Base-by-base conservation (phyloP, 1,140 invertebrate genomes). In the Tyrophagus putrescentiae region DNA sequence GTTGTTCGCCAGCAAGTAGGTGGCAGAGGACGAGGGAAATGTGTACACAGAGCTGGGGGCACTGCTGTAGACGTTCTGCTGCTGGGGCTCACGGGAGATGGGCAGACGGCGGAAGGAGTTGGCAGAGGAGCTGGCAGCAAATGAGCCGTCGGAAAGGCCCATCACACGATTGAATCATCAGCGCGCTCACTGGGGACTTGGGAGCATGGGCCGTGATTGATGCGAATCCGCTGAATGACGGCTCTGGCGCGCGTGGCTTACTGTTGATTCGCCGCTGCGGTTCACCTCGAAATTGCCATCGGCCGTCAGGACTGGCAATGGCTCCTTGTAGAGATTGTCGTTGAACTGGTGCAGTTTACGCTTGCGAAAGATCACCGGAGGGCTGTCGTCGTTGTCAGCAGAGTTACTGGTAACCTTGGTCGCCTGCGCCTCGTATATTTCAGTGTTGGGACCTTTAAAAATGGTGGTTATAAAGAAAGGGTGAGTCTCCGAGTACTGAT, bases 381-480 rank as follows among this genome's bases (percentile, higher is more conserved):
- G 39, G 29, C n/a, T 13, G 7, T 59, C 39, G 33, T 59, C 64
- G 36, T 60, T 65, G 41, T 65, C 60, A 16, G 25, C 6, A 25
- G 64, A 41, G 29, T 61, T 45, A 21, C 27, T 48, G 7, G 6
- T 23, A 18, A 64, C 34, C 1, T 9, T 4, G 18, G 59, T 61
- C 1, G 62, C 65, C 21, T 45, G 61, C 57, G 60, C 52, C 21
- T 65, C 62, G 57, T 66, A 65, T 27, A 66, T 66, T 64, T 66
- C 65, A 7, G 64, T 66, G 18, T 64, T 29, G 2, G 64, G 57
- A 25, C 64, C 65, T 61, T 65, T 66, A 44, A 60, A 66, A 50
- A 66, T 62, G 13, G 65, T 64, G 7, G 62, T 65, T 39, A 65
- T 52, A 45, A 63, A 32, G 48, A 44, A 25, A n/a, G 57, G 28